Evolutionary conservation across 2,113 vertebrate genomes (phyloP).

Genomic region (Ophiodon elongatus): DNA sequence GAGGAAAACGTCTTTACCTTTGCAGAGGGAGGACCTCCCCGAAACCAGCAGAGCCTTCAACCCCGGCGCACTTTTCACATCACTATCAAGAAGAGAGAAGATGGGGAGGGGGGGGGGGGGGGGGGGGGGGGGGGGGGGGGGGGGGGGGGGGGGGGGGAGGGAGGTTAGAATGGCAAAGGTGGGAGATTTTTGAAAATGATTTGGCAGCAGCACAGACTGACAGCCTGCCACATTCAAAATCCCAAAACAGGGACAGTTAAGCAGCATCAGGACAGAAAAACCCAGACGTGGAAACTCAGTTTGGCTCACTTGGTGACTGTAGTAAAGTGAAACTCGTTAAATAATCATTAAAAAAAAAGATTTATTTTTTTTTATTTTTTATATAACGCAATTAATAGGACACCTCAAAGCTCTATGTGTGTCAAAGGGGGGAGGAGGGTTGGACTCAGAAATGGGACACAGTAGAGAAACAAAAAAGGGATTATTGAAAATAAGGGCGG

Average conservation of each 20-base stretch:
- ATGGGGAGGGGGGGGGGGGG: constrained; percentile 3
- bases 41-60: constrained; percentile 52
- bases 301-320: constrained; percentile 3
- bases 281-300: not conserved
- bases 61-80: constrained; percentile 43
- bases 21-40: constrained; percentile 48
- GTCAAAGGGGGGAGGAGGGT: constrained; percentile 30
- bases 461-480: not conserved
- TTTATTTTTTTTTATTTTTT: too few relatives aligned
- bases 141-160: constrained; percentile 10
- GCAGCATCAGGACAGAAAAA: constrained; percentile 4
- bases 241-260: constrained; percentile 20
- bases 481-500: constrained; percentile 52
- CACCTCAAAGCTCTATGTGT: constrained; percentile 43
- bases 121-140: constrained; percentile 16
- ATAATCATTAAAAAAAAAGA: constrained; percentile 27
- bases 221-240: constrained; percentile 35
- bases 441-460: constrained; percentile 38
- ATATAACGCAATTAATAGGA: constrained; percentile 56
- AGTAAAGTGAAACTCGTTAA: constrained; percentile 25
- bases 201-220: constrained; percentile 18
- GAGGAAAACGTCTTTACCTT: constrained; percentile 60
- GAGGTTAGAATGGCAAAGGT: constrained; percentile 49
- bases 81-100: constrained; percentile 51
- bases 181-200: constrained; percentile 22